A percentile compares a stretch with the other conserved stretches of the same genome.
Evolutionary conservation across 2,888 invertebrate genomes (phyloP).

Genomic region (Cheilosia soror): DNA sequence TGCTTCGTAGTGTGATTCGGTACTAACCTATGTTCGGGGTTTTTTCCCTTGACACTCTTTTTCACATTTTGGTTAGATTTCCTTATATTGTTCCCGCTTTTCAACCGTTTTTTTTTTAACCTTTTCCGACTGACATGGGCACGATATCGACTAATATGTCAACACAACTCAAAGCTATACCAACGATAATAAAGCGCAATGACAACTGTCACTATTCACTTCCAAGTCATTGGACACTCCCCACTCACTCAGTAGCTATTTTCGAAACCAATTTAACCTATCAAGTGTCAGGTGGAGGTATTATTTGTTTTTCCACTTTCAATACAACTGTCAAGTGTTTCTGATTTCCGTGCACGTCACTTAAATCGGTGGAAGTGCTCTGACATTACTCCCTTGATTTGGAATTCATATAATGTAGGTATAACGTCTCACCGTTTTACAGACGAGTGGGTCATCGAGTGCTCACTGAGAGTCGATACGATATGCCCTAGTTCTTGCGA

Average conservation of each 20-base stretch:
- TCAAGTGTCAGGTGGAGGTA: conserved; percentile 14
- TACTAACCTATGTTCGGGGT: too few species aligned
- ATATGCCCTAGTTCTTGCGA: conserved; percentile 2
- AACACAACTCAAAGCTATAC: neutral
- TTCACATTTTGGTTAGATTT: too few species aligned
- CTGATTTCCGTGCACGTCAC: neutral
- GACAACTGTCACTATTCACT: neutral
- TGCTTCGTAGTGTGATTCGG: too few species aligned
- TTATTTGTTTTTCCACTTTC: conserved; percentile 12
- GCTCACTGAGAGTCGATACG: neutral
- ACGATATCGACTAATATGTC: neutral
- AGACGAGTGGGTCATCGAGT: conserved; percentile 9
- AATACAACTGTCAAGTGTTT: conserved; percentile 10
- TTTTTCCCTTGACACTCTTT: too few species aligned
- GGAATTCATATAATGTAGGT: neutral
- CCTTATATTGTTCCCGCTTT: too few species aligned
- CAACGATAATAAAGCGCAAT: neutral
- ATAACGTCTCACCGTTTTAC: neutral
- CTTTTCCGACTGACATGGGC: neutral
- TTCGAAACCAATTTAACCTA: conserved; percentile 13
- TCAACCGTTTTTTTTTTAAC: too few species aligned
- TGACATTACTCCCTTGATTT: conserved; percentile 9
- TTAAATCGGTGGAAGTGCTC: neutral
- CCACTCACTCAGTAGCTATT: conserved; percentile 3
- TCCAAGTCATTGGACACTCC: neutral